phyloP scores from a whole-genome alignment of 2,113 vertebrate species.

The Callocephalon fimbriatum region DNA sequence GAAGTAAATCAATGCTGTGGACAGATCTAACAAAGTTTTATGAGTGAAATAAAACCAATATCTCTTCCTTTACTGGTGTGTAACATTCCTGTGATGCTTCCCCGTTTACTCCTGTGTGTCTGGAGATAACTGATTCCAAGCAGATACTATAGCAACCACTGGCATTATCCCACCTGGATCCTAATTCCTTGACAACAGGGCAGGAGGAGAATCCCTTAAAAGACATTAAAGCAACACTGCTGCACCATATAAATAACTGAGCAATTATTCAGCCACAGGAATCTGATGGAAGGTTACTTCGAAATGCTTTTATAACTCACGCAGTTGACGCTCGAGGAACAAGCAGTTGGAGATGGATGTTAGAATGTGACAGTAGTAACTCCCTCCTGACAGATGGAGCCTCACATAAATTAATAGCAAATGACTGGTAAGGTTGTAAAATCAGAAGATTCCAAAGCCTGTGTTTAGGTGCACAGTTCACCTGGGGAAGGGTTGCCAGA shows the following conservation, averaged over 20 bases:
- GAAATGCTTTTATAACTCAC: background rate
- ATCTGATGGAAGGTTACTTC: background rate
- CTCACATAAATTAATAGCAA: background rate
- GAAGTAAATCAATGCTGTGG: background rate
- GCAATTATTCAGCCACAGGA: background rate
- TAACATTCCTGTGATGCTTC: background rate
- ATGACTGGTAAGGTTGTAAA: background rate
- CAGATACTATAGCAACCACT: background rate
- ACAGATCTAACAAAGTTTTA: background rate
- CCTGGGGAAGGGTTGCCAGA: background rate
- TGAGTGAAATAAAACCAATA: background rate
- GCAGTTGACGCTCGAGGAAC: background rate
- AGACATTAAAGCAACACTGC: background rate
- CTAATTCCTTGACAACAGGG: background rate
- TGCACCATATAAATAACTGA: background rate
- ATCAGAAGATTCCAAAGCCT: background rate
- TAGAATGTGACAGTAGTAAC: background rate
- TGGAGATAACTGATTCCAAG: background rate
- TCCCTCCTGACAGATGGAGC: background rate
- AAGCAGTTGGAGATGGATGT: background rate
- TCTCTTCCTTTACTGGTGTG: background rate
- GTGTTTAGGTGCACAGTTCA: background rate
- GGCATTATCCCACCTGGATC: background rate
- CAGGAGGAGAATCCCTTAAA: background rate
- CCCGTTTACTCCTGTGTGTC: background rate